These are phyloP conservation scores for Ophion obscuratus DNA, from an alignment of 2,888 invertebrate genomes.

Conservation along the genomic window DNA sequence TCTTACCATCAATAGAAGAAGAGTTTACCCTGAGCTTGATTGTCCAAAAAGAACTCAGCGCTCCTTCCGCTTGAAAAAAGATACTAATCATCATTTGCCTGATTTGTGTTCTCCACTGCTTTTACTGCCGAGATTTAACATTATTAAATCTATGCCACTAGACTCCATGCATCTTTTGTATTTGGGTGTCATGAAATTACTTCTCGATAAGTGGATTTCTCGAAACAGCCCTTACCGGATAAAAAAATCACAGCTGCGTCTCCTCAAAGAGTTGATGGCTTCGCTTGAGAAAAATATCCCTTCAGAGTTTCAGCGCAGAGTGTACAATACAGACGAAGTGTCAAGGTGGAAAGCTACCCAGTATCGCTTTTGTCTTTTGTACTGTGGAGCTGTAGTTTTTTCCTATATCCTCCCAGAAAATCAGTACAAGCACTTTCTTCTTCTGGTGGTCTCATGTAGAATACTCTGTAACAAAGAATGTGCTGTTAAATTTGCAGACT, in stretches of 20 bases:
- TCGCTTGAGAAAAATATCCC: constrained; percentile 33
- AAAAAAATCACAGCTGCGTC: too few species aligned
- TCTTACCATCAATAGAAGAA: constrained; percentile 24
- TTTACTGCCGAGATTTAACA: not conserved
- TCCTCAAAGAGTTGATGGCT: too few species aligned
- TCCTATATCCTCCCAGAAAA: constrained; percentile 4
- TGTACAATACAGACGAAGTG: constrained; percentile 51
- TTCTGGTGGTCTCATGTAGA: constrained; percentile 48
- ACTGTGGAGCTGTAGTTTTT: constrained; percentile 50
- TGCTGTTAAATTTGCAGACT: constrained; percentile 27
- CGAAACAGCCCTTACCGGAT: too few species aligned
- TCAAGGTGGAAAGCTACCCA: constrained; percentile 51
- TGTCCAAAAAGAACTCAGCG: constrained; percentile 18
- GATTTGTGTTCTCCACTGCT: constrained; percentile 16
- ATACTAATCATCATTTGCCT: constrained; percentile 14
- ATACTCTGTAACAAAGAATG: constrained; percentile 47
- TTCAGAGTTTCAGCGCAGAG: constrained; percentile 63
- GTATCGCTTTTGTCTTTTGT: constrained; percentile 58
- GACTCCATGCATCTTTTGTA: too few species aligned
- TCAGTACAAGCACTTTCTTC: constrained; percentile 54
- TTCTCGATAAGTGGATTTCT: too few species aligned
- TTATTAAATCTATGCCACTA: too few species aligned
- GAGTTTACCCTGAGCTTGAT: constrained; percentile 8
- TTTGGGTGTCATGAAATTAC: too few species aligned
- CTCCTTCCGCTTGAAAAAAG: constrained; percentile 10